Base-by-base conservation (phyloP, 92 coral and sea anemone species). In the Desmophyllum pertusum region DNA sequence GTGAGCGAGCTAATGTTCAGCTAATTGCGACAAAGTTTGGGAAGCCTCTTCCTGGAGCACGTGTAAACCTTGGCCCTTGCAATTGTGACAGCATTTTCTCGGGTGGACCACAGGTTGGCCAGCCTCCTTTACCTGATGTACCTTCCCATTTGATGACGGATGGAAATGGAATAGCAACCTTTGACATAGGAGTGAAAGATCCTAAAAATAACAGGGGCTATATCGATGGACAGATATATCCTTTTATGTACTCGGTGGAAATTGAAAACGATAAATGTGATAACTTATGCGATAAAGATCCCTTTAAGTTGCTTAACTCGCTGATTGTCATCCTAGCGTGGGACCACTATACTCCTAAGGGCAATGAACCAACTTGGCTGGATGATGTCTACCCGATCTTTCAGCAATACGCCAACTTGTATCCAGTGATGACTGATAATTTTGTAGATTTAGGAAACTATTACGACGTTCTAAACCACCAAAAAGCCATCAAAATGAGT, bases 391-490 rank as follows among this genome's bases (percentile, higher is more conserved):
- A 67, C 46, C 98, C 98, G 2, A 94, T 94, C 8, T 91, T 94
- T 27, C 88, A 89, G 65, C 98, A 86, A 38, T 94, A 94, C 68
- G 98, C 95, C n/a, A 87, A 81, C 55, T 87, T 94, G 57, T 92
- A 79, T 69, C 98, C 98, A 1, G 95, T 87, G 2, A 94, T 94
- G 98, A 82, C 90, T 6, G 78, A 79, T 2, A 87, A 93, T 53
- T 80, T 94, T 39, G 87, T 92, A 5, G 90, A 94, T 46, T 77
- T 94, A 55, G 95, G 92, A 36, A 87, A 94, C 75, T 94, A 94
- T 77, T 83, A 94, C 27, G 90, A 87, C 13, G 98, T 94, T 1
- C 65, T 78, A 6, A 61, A 68, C 7, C 69, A 84, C n/a, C 85
- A 66, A 40, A 81, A 30, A 0, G 72, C 85, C 10, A 89, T 91